Percentiles rank a stretch among this genome's conserved stretches.
These are phyloP conservation scores for Porites australiensis DNA, from an alignment of 64 coral and sea anemone species.

Conservation along the genomic window DNA sequence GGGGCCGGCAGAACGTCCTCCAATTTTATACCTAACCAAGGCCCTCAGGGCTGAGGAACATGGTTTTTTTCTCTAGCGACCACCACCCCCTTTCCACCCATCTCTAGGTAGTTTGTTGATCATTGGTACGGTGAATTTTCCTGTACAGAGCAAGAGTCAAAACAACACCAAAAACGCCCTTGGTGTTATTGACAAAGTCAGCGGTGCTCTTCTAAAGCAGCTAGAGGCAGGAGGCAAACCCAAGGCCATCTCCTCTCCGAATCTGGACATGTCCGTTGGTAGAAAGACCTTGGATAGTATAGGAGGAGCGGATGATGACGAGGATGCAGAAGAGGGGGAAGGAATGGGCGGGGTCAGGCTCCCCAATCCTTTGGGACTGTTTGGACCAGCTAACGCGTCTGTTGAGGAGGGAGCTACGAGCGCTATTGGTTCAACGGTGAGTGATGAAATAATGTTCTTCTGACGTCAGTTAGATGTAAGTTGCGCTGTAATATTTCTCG, in stretches of 20 bases:
- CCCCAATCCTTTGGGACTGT: conserved; percentile 77
- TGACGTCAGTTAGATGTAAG: no score
- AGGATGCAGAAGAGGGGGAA: conserved; percentile 60
- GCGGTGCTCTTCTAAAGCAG: conserved; percentile 82
- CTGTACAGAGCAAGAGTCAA: conserved; percentile 67
- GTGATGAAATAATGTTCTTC: neutral
- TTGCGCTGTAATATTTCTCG: no score
- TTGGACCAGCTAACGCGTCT: conserved; percentile 87
- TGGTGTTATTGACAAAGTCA: conserved; percentile 77
- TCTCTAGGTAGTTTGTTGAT: no score
- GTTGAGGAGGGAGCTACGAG: conserved; percentile 85
- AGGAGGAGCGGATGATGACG: conserved; percentile 72
- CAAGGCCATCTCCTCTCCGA: conserved; percentile 78
- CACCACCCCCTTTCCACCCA: no score
- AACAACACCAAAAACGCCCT: conserved; percentile 93
- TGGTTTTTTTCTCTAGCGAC: no score
- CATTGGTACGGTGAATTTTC: neutral
- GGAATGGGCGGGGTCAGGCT: conserved; percentile 78
- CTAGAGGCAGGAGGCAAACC: conserved; percentile 84
- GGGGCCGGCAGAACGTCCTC: no score
- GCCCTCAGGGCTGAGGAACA: no score
- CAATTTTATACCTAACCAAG: no score
- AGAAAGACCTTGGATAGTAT: conserved; percentile 80
- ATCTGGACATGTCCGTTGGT: conserved; percentile 80
- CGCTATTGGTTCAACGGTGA: conserved; percentile 86